A percentile compares a stretch with the other conserved stretches of the same genome.
Conservation (phyloP, 2,888 invertebrate genomes). For the Dryocosmus kuriphilus region DNA sequence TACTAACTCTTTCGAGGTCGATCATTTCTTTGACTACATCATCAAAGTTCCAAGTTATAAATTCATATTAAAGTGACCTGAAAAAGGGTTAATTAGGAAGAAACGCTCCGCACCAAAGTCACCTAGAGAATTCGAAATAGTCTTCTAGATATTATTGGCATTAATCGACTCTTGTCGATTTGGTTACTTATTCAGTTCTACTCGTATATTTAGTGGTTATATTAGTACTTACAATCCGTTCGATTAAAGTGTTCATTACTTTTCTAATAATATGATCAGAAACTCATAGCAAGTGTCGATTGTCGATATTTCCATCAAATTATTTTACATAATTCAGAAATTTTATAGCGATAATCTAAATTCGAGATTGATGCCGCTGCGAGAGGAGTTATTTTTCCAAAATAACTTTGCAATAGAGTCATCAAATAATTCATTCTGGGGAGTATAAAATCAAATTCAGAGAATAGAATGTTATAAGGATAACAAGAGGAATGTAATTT, state of each 20-base stretch:
- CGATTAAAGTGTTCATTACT: slow-evolving; percentile 1
- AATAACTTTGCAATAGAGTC: background rate
- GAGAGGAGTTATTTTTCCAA: background rate
- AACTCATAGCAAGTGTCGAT: background rate
- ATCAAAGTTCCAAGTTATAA: background rate
- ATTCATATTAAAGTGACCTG: slow-evolving; percentile 9
- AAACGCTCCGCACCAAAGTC: slow-evolving; percentile 19
- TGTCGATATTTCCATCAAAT: background rate
- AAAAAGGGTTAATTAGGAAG: slow-evolving; percentile 21
- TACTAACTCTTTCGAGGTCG: background rate
- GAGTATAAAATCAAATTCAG: background rate
- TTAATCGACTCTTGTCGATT: background rate
- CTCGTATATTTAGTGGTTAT: slow-evolving; percentile 6
- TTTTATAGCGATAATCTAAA: background rate
- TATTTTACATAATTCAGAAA: background rate
- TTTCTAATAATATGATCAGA: slow-evolving; percentile 3
- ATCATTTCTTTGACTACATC: background rate
- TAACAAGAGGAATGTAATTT: background rate
- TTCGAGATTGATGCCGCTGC: slow-evolving; percentile 19
- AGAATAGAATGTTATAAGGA: background rate
- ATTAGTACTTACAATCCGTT: slow-evolving; percentile 4
- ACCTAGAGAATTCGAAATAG: background rate
- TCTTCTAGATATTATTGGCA: background rate
- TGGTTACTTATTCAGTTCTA: slow-evolving; percentile 13
- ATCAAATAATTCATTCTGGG: background rate